Evolutionary conservation across 2,113 vertebrate genomes (phyloP), one percentile per base, ranked within the genome.

Genomic region (Trichechus manatus): DNA sequence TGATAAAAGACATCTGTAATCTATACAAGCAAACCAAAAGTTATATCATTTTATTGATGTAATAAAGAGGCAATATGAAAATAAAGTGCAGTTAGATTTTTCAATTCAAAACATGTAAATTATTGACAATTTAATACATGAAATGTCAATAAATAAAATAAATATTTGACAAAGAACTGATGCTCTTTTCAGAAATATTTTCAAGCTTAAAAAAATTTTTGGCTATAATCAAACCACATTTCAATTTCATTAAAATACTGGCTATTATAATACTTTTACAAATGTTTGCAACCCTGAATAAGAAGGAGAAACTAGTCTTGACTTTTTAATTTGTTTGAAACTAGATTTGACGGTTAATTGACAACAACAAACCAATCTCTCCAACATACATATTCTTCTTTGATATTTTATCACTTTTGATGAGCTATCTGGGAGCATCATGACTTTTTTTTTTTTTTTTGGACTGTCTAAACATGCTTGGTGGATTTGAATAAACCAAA

Each of bases 261-360:
- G 10, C 53, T 81, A 86, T 70, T 42, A 33, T 70, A 64, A 63
- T 77, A 25, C n/a, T 61, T 59, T 42, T n/a, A 11, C 31, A 59
- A 91, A 77, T 91, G 9, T 77, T 75, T 77, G 29, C 15, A 36
- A 63, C 1, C 1, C 14, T 89, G 9, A 44, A 17, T 61, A 61
- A 61, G 19, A 66, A 61, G 19, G 56, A 74, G 19, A 74, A 95
- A 82, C 2, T 50, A n/a, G 15, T 4, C 68, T 89, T 86, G 4
- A 75, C 2, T 61, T 85, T 93, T 92, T 75, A 81, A 64, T n/a
- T 81, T 53, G 42, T 56, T 56, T 56, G 17, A 74, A 95, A 77
- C 1, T 50, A n/a, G 10, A 3, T 61, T 89, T 86, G 3, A 75
- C 1, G 61, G 80, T 93, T 92, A 81, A 59, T n/a, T 53, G 10